Evolutionary conservation across 2,888 invertebrate species (phyloP), one percentile per base, ranked within the genome.

Genomic region (Baccha elongata): DNA sequence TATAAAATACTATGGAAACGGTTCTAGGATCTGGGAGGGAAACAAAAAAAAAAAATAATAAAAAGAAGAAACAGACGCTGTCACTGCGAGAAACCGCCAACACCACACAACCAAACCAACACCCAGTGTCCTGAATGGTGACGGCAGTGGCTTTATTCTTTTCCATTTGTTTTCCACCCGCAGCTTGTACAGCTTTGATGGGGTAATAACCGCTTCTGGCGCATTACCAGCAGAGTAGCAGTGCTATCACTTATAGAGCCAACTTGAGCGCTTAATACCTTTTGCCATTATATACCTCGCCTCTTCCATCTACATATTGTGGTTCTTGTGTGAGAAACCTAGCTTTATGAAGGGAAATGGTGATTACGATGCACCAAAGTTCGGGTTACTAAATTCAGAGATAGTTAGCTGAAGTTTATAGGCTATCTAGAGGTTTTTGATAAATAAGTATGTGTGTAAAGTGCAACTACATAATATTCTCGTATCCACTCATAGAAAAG

Each of bases 151-250:
- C 73, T 83, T 78, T 73, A 78, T 78, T 78, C 68, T 73, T 68
- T 73, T 50, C 53, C 68, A 58, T 68, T 73, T 52, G 62, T 60
- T 37, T 52, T 29, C 69, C 46, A 42, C 29, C 52, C 11, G 13
- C 71, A 58, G 44, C 65, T 48, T 75, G 64, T 48, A 29, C 75
- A 48, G 72, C 53, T 72, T 64, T 78, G 68, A 73, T 78, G 78
- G 78, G 72, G 83, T 83, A 83, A 83, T 83, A 83, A 83, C 83
- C 72, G 83, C 83, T 83, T 78, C 78, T 78, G 78, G 78, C 83
- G 78, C 72, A 78, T 83, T 83, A 78, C 83, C 83, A 60, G n/a
- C 29, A 44, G 44, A 83, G 50, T 32, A 52, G 48, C 67, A 58
- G 46, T 72, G 29, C 83, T 78, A 83, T 83, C 76, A 72, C 71